Conservation (phyloP, 2,797 vertebrate genomes). For the Anas flavirostris region DNA sequence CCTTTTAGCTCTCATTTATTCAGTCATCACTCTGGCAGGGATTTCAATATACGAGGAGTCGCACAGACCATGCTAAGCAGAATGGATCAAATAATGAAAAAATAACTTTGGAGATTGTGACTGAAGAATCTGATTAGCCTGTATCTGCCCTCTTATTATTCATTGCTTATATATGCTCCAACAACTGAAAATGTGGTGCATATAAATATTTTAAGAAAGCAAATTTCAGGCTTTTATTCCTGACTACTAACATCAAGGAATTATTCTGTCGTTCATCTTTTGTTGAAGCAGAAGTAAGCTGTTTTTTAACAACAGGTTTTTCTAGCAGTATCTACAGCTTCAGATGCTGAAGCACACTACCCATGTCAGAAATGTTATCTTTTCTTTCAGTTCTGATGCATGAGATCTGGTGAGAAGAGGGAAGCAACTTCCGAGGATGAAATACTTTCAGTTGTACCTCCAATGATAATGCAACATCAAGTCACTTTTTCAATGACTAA, state of each 20-base stretch:
- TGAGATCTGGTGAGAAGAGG: background rate
- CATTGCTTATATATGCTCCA: background rate
- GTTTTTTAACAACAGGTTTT: background rate
- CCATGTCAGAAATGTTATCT: background rate
- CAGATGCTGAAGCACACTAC: background rate
- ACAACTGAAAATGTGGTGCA: background rate
- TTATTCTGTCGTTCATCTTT: background rate
- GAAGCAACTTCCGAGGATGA: background rate
- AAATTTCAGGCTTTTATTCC: background rate
- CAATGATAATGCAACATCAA: background rate
- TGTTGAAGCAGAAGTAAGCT: background rate
- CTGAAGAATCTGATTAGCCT: background rate
- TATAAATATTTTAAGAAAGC: constrained; percentile 5
- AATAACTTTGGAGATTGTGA: background rate
- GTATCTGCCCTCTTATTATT: background rate
- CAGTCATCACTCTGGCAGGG: background rate
- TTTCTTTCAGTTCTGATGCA: background rate
- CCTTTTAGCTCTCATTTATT: background rate
- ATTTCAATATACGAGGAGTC: background rate
- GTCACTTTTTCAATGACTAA: background rate
- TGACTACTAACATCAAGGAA: background rate
- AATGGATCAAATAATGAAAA: constrained; percentile 17
- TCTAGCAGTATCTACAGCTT: background rate
- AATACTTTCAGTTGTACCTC: background rate
- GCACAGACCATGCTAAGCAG: background rate